phyloP scores from a whole-genome alignment of 2,797 vertebrate species.

The Choloepus didactylus region DNA sequence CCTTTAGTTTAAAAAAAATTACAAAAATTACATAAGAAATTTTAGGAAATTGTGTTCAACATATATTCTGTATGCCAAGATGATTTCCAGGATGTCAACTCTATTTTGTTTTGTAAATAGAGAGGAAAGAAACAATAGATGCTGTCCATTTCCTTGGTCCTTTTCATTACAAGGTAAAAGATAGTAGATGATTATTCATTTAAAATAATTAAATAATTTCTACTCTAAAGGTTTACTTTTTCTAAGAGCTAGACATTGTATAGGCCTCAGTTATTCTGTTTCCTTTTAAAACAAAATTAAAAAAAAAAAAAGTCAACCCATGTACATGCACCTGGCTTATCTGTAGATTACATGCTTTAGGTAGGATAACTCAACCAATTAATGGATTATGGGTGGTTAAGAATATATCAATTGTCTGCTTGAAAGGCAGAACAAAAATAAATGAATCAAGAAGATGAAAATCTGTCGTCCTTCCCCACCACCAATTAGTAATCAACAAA shows the following conservation, averaged over 20 bases:
- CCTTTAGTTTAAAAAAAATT: neutral
- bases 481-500: slow-evolving; percentile 46
- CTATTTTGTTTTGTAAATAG: neutral
- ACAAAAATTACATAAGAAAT: neutral
- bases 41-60: neutral
- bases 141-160: neutral
- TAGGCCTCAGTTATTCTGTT: neutral
- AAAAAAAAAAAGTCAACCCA: neutral
- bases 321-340: neutral
- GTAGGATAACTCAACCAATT: neutral
- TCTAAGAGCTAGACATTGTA: neutral
- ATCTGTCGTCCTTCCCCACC: neutral
- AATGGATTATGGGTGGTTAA: neutral
- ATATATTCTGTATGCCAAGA: neutral
- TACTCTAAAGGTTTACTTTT: neutral
- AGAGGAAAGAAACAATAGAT: neutral
- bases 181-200: neutral
- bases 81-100: neutral
- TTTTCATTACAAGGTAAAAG: neutral
- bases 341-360: neutral
- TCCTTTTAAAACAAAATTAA: slow-evolving; percentile 11
- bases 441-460: neutral
- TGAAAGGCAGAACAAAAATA: neutral
- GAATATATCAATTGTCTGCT: neutral
- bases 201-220: slow-evolving; percentile 15